Evolutionary conservation across 1,140 invertebrate genomes (phyloP).

Genomic region (Conopomorpha cramerella): DNA sequence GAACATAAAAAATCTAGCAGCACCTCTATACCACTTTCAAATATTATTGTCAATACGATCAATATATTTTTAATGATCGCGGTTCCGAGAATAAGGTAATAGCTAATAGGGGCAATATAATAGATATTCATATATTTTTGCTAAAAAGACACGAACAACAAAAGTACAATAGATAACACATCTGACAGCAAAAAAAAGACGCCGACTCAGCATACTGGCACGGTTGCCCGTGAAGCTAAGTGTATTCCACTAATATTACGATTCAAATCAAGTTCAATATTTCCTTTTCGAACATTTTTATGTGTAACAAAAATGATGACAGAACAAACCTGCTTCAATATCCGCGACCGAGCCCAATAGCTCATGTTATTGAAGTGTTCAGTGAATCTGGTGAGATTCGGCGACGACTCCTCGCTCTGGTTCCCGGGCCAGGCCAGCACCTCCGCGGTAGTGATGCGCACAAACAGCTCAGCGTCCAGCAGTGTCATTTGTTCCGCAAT

Average conservation of each 20-base stretch:
- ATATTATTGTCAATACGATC: too few species aligned
- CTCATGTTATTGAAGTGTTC: slow-evolving; percentile 99
- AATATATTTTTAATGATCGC: too few species aligned
- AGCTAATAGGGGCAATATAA: too few species aligned
- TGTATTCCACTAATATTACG: background rate
- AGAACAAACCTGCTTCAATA: slow-evolving; percentile 60
- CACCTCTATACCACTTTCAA: too few species aligned
- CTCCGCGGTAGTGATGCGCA: slow-evolving; percentile 96
- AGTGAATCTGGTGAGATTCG: slow-evolving; percentile 95
- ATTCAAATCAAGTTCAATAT: background rate
- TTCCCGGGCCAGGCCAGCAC: slow-evolving; percentile 96
- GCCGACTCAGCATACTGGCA: too few species aligned
- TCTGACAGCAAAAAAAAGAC: too few species aligned
- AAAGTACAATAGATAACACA: too few species aligned
- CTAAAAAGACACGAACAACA: too few species aligned
- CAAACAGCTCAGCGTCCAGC: slow-evolving; percentile 93
- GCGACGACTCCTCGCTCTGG: slow-evolving; percentile 95
- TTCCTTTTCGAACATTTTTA: background rate
- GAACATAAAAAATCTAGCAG: too few species aligned
- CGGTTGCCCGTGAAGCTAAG: too few species aligned
- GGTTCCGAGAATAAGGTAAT: too few species aligned
- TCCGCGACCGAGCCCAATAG: slow-evolving; percentile 84
- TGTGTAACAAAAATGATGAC: background rate
- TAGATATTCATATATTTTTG: too few species aligned
- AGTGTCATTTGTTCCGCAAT: slow-evolving; percentile 97